These are phyloP conservation scores for Drosophila vallismaia DNA, from an alignment of 2,888 invertebrate species.

Conservation along the genomic window DNA sequence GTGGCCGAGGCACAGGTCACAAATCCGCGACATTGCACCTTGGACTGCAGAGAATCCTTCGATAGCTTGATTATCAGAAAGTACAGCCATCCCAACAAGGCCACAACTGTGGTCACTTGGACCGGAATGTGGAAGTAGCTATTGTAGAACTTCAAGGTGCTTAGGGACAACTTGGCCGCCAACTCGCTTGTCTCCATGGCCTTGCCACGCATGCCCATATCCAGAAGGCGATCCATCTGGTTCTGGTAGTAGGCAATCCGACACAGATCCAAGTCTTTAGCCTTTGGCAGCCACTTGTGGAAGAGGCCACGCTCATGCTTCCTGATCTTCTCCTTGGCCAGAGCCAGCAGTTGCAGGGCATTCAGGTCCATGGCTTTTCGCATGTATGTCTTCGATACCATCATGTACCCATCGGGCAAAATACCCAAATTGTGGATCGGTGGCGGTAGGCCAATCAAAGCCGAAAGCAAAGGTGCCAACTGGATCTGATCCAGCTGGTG, in stretches of 20 bases:
- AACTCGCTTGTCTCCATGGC: slow-evolving; percentile 85
- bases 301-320: slow-evolving; percentile 72
- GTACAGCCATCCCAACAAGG: slow-evolving; percentile 89
- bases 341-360: slow-evolving; percentile 90
- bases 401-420: slow-evolving; percentile 71
- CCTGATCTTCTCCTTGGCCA: slow-evolving; percentile 81
- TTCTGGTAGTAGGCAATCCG: slow-evolving; percentile 43
- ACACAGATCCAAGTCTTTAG: slow-evolving; percentile 42
- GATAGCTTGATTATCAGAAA: slow-evolving; percentile 83
- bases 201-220: slow-evolving; percentile 13
- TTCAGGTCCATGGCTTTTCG: slow-evolving; percentile 90
- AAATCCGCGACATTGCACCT: slow-evolving; percentile 11
- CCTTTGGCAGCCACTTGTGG: slow-evolving; percentile 57
- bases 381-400: slow-evolving; percentile 69
- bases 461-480: slow-evolving; percentile 94
- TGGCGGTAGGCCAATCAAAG: slow-evolving; percentile 92
- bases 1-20: background rate
- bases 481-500: slow-evolving; percentile 94
- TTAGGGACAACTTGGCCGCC: slow-evolving; percentile 87
- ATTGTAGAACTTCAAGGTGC: slow-evolving; percentile 92
- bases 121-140: slow-evolving; percentile 91
- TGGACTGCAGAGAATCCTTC: slow-evolving; percentile 42
- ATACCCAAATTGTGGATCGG: slow-evolving; percentile 90
- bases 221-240: slow-evolving; percentile 23
- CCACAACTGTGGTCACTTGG: slow-evolving; percentile 86